A percentile compares a stretch with the other conserved stretches of the same genome.
Evolutionary conservation across 2,888 invertebrate genomes (phyloP).

Genomic region (Dryobota labecula): DNA sequence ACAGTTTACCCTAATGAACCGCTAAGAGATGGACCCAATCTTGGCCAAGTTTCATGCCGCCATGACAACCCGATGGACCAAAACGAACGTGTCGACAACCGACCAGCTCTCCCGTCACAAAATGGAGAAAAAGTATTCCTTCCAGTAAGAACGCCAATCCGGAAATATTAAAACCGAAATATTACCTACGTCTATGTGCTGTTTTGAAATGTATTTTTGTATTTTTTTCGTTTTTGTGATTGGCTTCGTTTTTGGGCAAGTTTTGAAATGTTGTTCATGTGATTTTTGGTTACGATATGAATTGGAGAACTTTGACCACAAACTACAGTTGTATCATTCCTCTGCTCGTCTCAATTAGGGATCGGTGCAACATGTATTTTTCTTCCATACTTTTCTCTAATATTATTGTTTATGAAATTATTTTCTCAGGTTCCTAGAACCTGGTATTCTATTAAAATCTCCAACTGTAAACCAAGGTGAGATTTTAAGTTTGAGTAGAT

Average conservation of each 20-base stretch:
- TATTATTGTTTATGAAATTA: too few species aligned
- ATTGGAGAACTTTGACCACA: too few species aligned
- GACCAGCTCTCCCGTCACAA: conserved; percentile 51
- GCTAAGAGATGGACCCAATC: conserved; percentile 56
- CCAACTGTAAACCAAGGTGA: too few species aligned
- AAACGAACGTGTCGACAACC: conserved; percentile 65
- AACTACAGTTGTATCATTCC: too few species aligned
- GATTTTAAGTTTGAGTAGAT: too few species aligned
- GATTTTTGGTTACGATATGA: background rate
- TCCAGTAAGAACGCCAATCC: conserved; percentile 44
- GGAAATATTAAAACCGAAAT: conserved; percentile 47
- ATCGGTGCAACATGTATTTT: too few species aligned
- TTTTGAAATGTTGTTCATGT: background rate
- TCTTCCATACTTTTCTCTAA: too few species aligned
- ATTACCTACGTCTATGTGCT: conserved; percentile 4
- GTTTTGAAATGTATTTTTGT: conserved; percentile 5
- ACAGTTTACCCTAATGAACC: conserved; percentile 58
- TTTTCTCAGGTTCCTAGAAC: too few species aligned
- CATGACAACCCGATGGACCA: conserved; percentile 57
- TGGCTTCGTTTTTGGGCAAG: conserved; percentile 4
- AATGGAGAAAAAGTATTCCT: conserved; percentile 59
- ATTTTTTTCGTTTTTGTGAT: conserved; percentile 22
- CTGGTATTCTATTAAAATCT: too few species aligned
- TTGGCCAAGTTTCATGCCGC: conserved; percentile 40
- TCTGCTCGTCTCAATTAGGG: too few species aligned